These are phyloP conservation scores for Mantis religiosa DNA, from an alignment of 2,888 invertebrate genomes.

Conservation along the genomic window DNA sequence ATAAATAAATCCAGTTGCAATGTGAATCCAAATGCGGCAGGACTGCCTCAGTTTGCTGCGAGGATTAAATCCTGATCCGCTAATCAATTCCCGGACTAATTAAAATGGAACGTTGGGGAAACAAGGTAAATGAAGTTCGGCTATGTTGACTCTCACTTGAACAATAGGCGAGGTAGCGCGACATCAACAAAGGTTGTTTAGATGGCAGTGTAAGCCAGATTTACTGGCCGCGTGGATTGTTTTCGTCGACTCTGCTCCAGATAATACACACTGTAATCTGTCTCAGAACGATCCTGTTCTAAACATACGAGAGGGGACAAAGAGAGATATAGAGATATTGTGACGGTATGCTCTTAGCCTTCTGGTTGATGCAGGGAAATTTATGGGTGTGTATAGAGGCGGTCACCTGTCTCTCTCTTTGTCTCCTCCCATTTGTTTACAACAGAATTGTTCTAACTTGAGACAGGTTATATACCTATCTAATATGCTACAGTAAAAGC, in stretches of 20 bases:
- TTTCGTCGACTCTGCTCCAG: not conserved
- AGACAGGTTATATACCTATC: too few species aligned
- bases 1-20: not conserved
- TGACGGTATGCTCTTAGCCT: too few species aligned
- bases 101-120: not conserved
- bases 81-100: not conserved
- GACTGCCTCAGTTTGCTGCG: not conserved
- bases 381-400: too few species aligned
- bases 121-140: not conserved
- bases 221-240: not conserved
- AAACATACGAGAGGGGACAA: too few species aligned
- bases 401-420: too few species aligned
- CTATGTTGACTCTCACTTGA: not conserved
- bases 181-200: not conserved
- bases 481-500: too few species aligned
- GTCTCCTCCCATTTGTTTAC: too few species aligned
- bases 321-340: too few species aligned
- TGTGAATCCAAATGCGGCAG: not conserved
- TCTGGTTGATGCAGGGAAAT: too few species aligned
- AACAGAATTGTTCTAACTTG: too few species aligned
- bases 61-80: not conserved
- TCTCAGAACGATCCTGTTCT: too few species aligned
- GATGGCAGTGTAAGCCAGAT: not conserved
- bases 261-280: too few species aligned
- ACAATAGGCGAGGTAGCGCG: not conserved